These are phyloP conservation scores for Catharus minimus DNA, from an alignment of 2,113 vertebrate species.

Conservation along the genomic window DNA sequence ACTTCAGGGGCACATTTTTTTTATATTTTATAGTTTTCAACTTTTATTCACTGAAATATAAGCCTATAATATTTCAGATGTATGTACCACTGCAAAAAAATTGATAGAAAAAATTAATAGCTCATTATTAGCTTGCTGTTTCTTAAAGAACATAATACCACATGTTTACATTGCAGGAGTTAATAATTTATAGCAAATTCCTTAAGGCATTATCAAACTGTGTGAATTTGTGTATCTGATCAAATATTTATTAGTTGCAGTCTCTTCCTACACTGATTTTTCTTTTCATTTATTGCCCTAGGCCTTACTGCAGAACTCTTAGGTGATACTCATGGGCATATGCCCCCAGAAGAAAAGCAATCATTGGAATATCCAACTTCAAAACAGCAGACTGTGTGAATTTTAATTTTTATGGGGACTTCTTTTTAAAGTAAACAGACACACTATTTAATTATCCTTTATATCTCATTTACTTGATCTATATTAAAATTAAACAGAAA, in stretches of 20 bases:
- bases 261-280: constrained; percentile 60
- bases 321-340: constrained; percentile 55
- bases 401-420: constrained; percentile 4
- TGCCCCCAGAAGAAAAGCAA: constrained; percentile 31
- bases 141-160: neutral
- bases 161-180: constrained; percentile 19
- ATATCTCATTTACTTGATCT: constrained; percentile 19
- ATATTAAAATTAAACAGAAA: constrained; percentile 23
- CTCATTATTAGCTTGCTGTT: neutral
- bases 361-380: constrained; percentile 52
- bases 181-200: constrained; percentile 74
- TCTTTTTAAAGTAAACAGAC: constrained; percentile 16
- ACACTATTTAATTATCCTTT: constrained; percentile 25
- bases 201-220: constrained; percentile 75
- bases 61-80: neutral
- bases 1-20: neutral
- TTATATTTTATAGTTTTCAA: neutral
- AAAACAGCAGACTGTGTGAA: constrained; percentile 34
- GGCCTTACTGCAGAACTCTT: constrained; percentile 11
- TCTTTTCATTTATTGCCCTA: constrained; percentile 57
- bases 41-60: neutral
- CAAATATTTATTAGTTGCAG: constrained; percentile 77
- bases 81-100: neutral
- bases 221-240: constrained; percentile 76
- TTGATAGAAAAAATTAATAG: neutral